phyloP scores from a whole-genome alignment of 1,140 invertebrate genomes.

The Neelides sp. region DNA sequence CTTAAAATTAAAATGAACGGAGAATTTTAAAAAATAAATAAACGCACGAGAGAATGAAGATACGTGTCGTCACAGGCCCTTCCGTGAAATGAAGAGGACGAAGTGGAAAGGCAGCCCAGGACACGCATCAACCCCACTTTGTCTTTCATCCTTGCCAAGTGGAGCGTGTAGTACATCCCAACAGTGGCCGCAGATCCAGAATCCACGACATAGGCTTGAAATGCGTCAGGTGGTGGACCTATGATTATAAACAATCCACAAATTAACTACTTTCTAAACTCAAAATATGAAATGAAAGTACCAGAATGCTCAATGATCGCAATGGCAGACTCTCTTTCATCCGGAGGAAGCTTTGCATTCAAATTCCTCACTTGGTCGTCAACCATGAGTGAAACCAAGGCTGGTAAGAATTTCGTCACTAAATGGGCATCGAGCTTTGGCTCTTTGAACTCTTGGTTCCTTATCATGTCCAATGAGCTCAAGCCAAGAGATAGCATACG shows the following conservation, averaged over 20 bases:
- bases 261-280: constrained; percentile 5
- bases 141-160: constrained; percentile 67
- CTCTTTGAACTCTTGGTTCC: constrained; percentile 80
- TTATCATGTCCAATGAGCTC: constrained; percentile 93
- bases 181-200: constrained; percentile 80
- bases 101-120: constrained; percentile 73
- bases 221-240: constrained; percentile 81
- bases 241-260: constrained; percentile 12
- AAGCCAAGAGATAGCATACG: constrained; percentile 84
- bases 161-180: constrained; percentile 89
- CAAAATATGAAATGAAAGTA: constrained; percentile 18
- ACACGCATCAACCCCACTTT: constrained; percentile 72
- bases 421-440: constrained; percentile 84
- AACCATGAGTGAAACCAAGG: constrained; percentile 87
- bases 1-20: not conserved
- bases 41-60: constrained; percentile 66
- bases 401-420: constrained; percentile 87
- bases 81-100: constrained; percentile 71
- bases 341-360: constrained; percentile 76
- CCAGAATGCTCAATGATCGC: constrained; percentile 83
- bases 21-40: not conserved
- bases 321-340: constrained; percentile 81
- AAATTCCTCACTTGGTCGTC: constrained; percentile 86
- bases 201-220: constrained; percentile 77
- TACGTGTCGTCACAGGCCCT: constrained; percentile 90